These are phyloP conservation scores for Notothenia coriiceps DNA, from an alignment of 2,113 vertebrate species.

Conservation along the genomic window DNA sequence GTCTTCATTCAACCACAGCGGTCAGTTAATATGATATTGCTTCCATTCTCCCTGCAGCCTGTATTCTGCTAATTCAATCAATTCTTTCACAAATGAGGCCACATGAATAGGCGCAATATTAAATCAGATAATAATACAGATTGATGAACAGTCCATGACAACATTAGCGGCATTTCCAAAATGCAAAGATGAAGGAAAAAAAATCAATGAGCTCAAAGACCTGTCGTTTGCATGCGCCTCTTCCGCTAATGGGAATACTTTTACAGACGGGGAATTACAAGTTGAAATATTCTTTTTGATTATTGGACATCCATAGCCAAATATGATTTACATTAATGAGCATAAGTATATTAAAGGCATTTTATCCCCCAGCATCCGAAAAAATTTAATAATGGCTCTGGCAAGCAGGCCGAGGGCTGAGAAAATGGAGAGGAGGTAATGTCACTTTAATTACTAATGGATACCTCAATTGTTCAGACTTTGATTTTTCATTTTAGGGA, in stretches of 20 bases:
- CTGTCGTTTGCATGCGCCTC: conserved; percentile 83
- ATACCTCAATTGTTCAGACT: conserved; percentile 81
- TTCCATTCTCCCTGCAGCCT: conserved; percentile 60
- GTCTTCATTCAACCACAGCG: conserved; percentile 48
- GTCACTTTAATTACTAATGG: conserved; percentile 87
- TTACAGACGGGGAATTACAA: conserved; percentile 79
- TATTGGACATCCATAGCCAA: conserved; percentile 90
- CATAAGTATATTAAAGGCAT: conserved; percentile 88
- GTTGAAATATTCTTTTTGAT: conserved; percentile 88
- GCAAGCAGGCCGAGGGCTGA: conserved; percentile 68
- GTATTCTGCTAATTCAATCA: conserved; percentile 82
- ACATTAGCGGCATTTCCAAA: conserved; percentile 85
- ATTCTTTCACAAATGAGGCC: conserved; percentile 78
- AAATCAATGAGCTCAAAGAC: conserved; percentile 84
- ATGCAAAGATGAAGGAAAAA: conserved; percentile 56
- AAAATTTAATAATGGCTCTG: conserved; percentile 85
- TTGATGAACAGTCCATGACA: conserved; percentile 87
- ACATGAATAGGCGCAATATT: conserved; percentile 83
- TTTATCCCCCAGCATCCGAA: conserved; percentile 84
- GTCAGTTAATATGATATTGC: conserved; percentile 62
- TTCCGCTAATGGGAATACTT: conserved; percentile 84
- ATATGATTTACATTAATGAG: conserved; percentile 91
- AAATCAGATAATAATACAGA: conserved; percentile 85
- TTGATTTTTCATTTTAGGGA: conserved; percentile 81
- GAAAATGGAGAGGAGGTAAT: conserved; percentile 77